Evolutionary conservation across 2,888 invertebrate species (phyloP).

Genomic region (Cantharis rustica): DNA sequence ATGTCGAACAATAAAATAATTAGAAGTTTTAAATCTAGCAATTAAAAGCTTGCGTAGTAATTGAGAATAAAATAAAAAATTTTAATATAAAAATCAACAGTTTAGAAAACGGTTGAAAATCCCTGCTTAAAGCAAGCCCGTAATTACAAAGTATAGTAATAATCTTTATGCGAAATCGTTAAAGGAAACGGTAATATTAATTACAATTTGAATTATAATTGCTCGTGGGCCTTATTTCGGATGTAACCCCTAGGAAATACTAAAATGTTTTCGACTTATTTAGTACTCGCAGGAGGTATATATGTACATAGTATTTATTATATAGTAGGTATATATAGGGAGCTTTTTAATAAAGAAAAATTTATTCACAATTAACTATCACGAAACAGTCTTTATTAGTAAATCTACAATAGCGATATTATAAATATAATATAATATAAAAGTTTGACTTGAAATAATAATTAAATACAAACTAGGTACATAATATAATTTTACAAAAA

Average conservation of each 20-base stretch:
- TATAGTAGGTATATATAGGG: slow-evolving; percentile 2
- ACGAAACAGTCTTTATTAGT: slow-evolving; percentile 9
- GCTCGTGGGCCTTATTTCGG: slow-evolving; percentile 22
- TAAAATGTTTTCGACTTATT: slow-evolving; percentile 15
- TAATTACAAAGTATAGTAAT: background rate
- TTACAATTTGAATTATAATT: slow-evolving; percentile 30
- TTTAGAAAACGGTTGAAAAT: background rate
- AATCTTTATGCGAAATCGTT: slow-evolving; percentile 11
- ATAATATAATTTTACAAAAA: background rate
- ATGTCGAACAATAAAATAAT: no score
- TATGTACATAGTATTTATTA: no score
- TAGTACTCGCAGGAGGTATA: slow-evolving; percentile 4
- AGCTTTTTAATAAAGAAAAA: slow-evolving; percentile 21
- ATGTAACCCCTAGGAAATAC: slow-evolving; percentile 16
- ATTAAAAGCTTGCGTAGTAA: background rate
- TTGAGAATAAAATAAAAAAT: background rate
- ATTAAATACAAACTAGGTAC: background rate
- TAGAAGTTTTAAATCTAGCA: background rate
- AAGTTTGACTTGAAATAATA: background rate
- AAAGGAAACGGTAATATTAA: slow-evolving; percentile 23
- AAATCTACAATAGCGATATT: background rate
- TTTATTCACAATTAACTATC: slow-evolving; percentile 13
- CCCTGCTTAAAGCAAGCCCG: background rate
- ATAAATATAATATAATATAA: background rate
- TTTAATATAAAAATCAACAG: background rate